Evolutionary conservation across 2,888 invertebrate genomes (phyloP).

Genomic region (Torymus aiolomorphi): DNA sequence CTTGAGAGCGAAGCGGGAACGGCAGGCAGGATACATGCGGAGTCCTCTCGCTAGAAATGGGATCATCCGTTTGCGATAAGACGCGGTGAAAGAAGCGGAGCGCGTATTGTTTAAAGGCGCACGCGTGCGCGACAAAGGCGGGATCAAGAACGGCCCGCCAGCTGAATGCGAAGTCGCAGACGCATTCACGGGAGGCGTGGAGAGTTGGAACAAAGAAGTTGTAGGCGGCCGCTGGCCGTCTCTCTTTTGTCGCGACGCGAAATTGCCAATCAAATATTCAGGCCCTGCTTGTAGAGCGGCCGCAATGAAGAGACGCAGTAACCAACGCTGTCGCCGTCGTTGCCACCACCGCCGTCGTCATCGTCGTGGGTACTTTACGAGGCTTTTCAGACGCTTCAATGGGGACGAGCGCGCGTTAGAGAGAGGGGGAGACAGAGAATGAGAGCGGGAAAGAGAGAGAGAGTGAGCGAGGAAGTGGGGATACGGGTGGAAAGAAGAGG

Average conservation of each 20-base stretch:
- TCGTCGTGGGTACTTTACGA: background rate
- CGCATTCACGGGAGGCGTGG: conserved; percentile 10
- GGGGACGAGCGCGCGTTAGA: conserved; percentile 27
- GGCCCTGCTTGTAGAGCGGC: conserved; percentile 63
- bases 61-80: conserved; percentile 32
- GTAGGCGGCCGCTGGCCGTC: background rate
- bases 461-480: conserved; percentile 39
- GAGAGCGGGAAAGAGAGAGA: conserved; percentile 37
- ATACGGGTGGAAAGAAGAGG: conserved; percentile 11
- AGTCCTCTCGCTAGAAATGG: conserved; percentile 20
- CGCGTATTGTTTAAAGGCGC: background rate
- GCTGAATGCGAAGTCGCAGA: conserved; percentile 7
- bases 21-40: background rate
- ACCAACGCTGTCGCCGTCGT: conserved; percentile 31
- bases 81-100: background rate
- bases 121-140: conserved; percentile 1
- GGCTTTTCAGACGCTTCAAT: conserved; percentile 15
- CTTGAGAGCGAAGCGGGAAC: background rate
- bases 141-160: background rate
- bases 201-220: background rate
- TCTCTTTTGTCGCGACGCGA: conserved; percentile 64
- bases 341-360: conserved; percentile 54
- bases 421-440: too few relatives aligned
- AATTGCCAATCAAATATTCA: conserved; percentile 71
- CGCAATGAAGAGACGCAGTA: conserved; percentile 63